Percentiles rank a stretch among this genome's conserved stretches.
Evolutionary conservation across 2,113 vertebrate species (phyloP).

Genomic region (Todiramphus chloris): DNA sequence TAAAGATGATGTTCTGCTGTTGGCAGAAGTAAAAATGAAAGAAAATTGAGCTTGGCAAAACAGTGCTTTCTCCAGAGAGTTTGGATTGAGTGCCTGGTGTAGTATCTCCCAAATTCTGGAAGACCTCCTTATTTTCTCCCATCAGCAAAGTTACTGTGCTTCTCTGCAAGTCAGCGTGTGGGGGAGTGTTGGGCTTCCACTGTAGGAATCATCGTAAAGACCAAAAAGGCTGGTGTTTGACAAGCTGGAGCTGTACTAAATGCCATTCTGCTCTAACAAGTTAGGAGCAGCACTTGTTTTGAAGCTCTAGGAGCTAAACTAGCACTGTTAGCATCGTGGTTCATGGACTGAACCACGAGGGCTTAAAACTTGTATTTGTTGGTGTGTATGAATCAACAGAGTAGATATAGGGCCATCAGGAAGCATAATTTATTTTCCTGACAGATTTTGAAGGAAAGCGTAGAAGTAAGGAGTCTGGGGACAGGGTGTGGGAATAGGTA

Average conservation of each 20-base stretch:
- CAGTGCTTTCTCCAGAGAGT: background rate
- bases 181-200: background rate
- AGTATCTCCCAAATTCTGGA: background rate
- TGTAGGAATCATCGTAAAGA: background rate
- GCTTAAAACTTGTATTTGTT: background rate
- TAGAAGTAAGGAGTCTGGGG: background rate
- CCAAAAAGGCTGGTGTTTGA: background rate
- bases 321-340: background rate
- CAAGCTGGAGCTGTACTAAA: background rate
- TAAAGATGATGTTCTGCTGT: background rate
- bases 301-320: background rate
- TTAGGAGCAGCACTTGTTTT: background rate
- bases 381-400: background rate
- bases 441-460: background rate
- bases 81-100: background rate
- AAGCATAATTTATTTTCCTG: background rate
- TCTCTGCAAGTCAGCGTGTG: background rate
- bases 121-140: background rate
- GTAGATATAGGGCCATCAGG: background rate
- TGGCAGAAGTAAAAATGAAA: background rate
- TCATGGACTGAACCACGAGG: background rate
- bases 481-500: rapidly evolving
- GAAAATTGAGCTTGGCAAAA: background rate
- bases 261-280: background rate
- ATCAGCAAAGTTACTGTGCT: background rate